Percentiles rank a stretch among this genome's conserved stretches.
phyloP scores from a whole-genome alignment of 2,797 vertebrate species.

The Falco concolor region DNA sequence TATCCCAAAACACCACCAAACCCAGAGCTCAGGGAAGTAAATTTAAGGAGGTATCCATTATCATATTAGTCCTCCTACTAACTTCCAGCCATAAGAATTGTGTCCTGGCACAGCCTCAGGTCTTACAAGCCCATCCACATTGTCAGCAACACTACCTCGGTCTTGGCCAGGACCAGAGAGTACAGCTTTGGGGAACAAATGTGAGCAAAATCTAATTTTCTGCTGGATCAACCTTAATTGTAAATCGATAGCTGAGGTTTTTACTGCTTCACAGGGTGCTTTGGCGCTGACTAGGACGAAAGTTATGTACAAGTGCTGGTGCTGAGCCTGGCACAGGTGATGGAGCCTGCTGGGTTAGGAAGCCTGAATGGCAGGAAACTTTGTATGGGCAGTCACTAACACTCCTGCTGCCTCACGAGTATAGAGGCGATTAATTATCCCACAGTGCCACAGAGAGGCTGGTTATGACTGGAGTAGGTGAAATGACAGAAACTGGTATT shows the following conservation, averaged over 20 bases:
- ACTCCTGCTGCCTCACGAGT: rapidly evolving
- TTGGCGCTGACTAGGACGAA: neutral
- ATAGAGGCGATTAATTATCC: neutral
- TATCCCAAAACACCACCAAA: neutral
- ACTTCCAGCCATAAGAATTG: neutral
- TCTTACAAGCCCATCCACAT: neutral
- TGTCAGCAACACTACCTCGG: neutral
- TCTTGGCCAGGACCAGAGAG: neutral
- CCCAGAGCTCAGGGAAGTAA: neutral
- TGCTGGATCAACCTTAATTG: neutral
- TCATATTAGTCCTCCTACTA: neutral
- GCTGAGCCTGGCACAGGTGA: neutral
- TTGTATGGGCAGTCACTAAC: neutral
- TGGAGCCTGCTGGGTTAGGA: neutral
- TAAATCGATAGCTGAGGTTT: neutral
- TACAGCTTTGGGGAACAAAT: neutral
- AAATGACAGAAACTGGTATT: neutral
- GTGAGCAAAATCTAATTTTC: neutral
- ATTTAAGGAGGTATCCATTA: conserved; percentile 3
- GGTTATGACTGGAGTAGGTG: neutral
- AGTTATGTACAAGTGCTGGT: neutral
- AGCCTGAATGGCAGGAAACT: neutral
- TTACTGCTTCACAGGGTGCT: neutral
- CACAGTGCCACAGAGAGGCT: neutral
- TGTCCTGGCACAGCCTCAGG: neutral